Evolutionary conservation across 2,888 invertebrate species (phyloP), one percentile per base, ranked within the genome.

Genomic region (Pediacus dermestoides): DNA sequence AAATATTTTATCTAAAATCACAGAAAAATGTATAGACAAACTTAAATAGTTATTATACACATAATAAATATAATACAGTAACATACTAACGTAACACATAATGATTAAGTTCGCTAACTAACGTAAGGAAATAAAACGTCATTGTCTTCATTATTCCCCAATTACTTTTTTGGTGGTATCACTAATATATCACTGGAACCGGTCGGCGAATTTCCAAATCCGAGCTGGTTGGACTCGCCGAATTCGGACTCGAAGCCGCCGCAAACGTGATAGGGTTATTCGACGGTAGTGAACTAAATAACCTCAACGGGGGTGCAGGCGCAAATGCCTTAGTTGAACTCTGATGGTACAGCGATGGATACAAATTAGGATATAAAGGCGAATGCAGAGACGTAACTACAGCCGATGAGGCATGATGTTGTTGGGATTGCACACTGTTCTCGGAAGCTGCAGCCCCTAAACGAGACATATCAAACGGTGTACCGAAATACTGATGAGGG

Each of bases 401-500:
- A 2, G 59, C 52, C 6, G 53, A 55, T 27, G 58, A 57, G 14
- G 50, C 51, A 15, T 55, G 54, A 6, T 46, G 48, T 64, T 66
- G 63, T 72, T 73, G 74, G 68, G 42, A 26, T 27, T 49, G 44
- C 21, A 52, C n/a, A n/a, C n/a, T n/a, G n/a, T n/a, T n/a, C n/a
- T n/a, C n/a, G n/a, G n/a, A n/a, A n/a, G n/a, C n/a, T 7, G 28
- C 4, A 28, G 14, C 36, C 2, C 57, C 55, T 54, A 67, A 64
- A 34, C 67, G 55, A 7, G 64, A 63, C 22, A 67, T 65, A 51
- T 65, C 70, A 48, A 83, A 78, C 30, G 87, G 81, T 14, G 85
- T 82, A 31, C 85, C 84, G 67, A 88, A 88, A 67, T 88, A 88
- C 1, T 84, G 79, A 64, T 86, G 73, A 13, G 80, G 81, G 1